phyloP scores from a whole-genome alignment of 2,113 vertebrate species.

The Scalopus aquaticus region DNA sequence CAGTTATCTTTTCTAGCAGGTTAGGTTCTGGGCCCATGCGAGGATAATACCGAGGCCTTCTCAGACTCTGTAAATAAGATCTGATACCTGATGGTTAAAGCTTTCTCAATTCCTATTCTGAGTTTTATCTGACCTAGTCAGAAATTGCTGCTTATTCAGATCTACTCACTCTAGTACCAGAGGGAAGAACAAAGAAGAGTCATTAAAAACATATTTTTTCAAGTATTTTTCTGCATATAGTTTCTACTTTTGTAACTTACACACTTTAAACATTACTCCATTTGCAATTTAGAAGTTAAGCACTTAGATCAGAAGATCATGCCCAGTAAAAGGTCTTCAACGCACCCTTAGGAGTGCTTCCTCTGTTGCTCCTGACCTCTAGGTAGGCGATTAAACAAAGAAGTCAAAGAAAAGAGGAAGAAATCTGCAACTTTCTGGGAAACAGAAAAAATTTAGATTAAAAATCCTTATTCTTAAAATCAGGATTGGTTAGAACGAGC shows the following conservation, averaged over 20 bases:
- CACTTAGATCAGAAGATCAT: not conserved
- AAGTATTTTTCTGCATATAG: not conserved
- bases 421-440: not conserved
- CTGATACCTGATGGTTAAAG: not conserved
- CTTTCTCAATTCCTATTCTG: not conserved
- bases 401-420: not conserved
- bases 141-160: not conserved
- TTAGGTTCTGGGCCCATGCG: not conserved
- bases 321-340: not conserved
- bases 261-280: not conserved
- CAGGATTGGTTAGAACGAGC: not conserved
- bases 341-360: not conserved
- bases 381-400: not conserved
- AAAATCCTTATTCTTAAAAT: slow-evolving; percentile 1
- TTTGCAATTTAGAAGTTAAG: slow-evolving; percentile 24
- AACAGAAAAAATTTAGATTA: not conserved
- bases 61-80: not conserved
- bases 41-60: not conserved
- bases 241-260: not conserved
- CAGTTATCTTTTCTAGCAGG: not conserved
- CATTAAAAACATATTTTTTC: not conserved
- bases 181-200: not conserved
- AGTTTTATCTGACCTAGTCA: not conserved
- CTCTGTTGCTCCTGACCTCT: not conserved
- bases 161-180: not conserved